phyloP scores from a whole-genome alignment of 2,113 vertebrate genomes.

The Corvus moneduloides region DNA sequence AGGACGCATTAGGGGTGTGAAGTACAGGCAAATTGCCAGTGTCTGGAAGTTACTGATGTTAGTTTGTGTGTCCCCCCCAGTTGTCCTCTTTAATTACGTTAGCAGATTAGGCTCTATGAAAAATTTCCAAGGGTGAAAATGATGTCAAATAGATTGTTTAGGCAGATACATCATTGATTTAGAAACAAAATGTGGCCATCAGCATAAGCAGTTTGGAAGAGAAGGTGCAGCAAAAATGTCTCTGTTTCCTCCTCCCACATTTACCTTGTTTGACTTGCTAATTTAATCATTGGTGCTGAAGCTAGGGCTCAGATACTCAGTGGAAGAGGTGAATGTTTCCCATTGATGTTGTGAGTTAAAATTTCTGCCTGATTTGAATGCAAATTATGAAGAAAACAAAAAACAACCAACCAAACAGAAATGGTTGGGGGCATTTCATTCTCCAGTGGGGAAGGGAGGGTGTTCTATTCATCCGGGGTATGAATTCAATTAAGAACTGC shows the following conservation, averaged over 20 bases:
- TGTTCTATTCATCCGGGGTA: neutral
- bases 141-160: neutral
- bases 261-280: constrained; percentile 44
- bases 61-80: neutral
- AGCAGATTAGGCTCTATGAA: neutral
- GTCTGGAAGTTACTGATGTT: neutral
- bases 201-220: neutral
- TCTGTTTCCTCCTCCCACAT: neutral
- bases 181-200: neutral
- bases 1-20: neutral
- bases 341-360: neutral
- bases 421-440: neutral
- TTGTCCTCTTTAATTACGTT: neutral
- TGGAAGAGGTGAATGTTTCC: neutral
- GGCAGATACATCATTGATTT: neutral
- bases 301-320: neutral
- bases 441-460: neutral
- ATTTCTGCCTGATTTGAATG: neutral
- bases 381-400: neutral
- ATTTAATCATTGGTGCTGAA: constrained; percentile 31
- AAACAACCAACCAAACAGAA: neutral
- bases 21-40: neutral
- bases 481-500: neutral
- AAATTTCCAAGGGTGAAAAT: neutral
- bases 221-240: neutral